Conservation (phyloP, 2,888 invertebrate species). For the Siphonodentalium dalli region DNA sequence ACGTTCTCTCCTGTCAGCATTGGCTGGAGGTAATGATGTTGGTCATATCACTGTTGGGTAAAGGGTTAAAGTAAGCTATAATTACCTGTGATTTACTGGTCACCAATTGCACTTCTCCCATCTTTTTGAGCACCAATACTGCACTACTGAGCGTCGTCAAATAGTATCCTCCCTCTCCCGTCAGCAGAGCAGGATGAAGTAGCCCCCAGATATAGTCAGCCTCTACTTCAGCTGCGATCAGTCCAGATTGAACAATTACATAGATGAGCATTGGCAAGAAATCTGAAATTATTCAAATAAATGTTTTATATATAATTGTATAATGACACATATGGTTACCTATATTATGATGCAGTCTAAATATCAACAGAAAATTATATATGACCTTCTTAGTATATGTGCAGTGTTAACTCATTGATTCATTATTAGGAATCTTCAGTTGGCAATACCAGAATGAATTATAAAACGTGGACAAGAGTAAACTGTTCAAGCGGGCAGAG, state of each 20-base stretch:
- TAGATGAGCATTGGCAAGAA: conserved; percentile 90
- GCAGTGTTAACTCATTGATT: too few species aligned
- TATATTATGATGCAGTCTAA: not conserved
- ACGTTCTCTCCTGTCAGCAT: too few species aligned
- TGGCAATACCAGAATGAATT: too few species aligned
- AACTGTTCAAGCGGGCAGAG: too few species aligned
- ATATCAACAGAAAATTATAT: not conserved
- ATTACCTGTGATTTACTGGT: too few species aligned
- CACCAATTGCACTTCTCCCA: conserved; percentile 63
- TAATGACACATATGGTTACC: too few species aligned
- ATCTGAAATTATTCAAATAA: conserved; percentile 71
- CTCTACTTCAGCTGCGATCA: conserved; percentile 92
- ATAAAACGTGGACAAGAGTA: too few species aligned
- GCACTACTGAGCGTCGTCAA: conserved; percentile 92
- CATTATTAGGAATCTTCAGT: too few species aligned
- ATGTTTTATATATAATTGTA: not conserved
- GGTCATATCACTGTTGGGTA: too few species aligned
- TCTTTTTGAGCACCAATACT: conserved; percentile 84
- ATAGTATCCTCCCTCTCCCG: conserved; percentile 94
- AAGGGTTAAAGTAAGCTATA: too few species aligned
- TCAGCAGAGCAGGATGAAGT: conserved; percentile 86
- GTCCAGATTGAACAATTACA: conserved; percentile 86
- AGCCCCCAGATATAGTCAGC: conserved; percentile 95
- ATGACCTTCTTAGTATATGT: too few species aligned
- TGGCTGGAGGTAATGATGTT: too few species aligned